Conservation (phyloP, 2,113 vertebrate species). For the Monarcha castaneiventris region DNA sequence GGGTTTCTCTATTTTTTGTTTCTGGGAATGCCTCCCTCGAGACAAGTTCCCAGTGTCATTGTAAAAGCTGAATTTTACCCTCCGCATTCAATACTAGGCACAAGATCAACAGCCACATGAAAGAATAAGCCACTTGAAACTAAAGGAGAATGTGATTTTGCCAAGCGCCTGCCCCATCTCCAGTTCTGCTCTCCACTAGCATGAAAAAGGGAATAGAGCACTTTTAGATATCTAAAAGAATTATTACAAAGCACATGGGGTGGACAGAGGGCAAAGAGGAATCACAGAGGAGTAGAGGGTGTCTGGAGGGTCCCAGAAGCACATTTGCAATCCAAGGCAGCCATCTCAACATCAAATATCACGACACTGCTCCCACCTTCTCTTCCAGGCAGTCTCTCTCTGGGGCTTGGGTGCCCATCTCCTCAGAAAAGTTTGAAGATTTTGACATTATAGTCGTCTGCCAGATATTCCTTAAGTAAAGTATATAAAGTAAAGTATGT, state of each 20-base stretch:
- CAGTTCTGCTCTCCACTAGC: not conserved
- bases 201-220: not conserved
- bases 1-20: not conserved
- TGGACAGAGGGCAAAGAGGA: not conserved
- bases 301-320: not conserved
- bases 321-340: not conserved
- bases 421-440: not conserved
- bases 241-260: not conserved
- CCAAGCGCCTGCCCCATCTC: not conserved
- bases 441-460: not conserved
- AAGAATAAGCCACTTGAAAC: not conserved
- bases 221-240: not conserved
- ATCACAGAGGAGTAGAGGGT: not conserved
- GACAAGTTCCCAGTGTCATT: not conserved
- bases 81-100: not conserved
- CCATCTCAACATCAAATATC: not conserved
- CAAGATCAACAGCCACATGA: not conserved
- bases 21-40: not conserved
- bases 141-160: not conserved
- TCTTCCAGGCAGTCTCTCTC: not conserved
- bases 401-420: not conserved
- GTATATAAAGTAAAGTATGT: not conserved
- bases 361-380: fast-evolving
- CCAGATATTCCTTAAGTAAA: not conserved
- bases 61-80: not conserved